Percentiles rank a stretch among this genome's conserved stretches.
Conservation (phyloP, 2,113 vertebrate species). For the Perca flavescens region DNA sequence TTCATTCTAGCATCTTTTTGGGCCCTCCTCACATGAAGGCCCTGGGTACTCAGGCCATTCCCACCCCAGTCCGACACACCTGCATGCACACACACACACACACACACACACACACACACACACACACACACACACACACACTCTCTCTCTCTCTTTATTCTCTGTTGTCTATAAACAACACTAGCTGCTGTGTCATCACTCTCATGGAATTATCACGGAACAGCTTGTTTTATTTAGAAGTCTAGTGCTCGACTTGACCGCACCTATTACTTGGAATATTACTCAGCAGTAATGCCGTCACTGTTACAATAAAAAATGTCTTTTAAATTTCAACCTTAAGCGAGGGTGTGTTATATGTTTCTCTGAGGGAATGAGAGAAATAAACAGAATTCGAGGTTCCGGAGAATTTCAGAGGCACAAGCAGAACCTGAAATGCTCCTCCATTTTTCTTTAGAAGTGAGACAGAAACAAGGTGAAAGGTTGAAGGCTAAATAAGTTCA, state of each 20-base stretch:
- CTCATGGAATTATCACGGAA: neutral
- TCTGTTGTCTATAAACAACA: neutral
- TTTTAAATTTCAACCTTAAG: neutral
- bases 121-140: constrained; percentile 7
- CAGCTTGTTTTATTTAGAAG: constrained; percentile 2
- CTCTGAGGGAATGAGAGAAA: neutral
- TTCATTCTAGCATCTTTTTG: no score
- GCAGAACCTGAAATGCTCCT: neutral
- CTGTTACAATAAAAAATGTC: neutral
- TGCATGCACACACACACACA: neutral
- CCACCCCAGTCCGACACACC: no score
- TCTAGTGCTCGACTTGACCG: neutral
- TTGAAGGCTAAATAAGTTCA: constrained; percentile 2
- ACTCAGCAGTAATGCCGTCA: neutral
- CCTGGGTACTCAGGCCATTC: no score
- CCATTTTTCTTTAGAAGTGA: neutral
- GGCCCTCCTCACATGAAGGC: no score
- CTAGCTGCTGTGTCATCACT: neutral
- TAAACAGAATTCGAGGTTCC: neutral
- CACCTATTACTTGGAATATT: constrained; percentile 21
- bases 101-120: neutral
- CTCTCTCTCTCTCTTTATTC: neutral
- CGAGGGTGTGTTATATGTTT: neutral
- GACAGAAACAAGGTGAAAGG: constrained; percentile 10
- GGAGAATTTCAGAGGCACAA: neutral